phyloP scores from a whole-genome alignment of 2,113 vertebrate genomes.

The Orycteropus afer region DNA sequence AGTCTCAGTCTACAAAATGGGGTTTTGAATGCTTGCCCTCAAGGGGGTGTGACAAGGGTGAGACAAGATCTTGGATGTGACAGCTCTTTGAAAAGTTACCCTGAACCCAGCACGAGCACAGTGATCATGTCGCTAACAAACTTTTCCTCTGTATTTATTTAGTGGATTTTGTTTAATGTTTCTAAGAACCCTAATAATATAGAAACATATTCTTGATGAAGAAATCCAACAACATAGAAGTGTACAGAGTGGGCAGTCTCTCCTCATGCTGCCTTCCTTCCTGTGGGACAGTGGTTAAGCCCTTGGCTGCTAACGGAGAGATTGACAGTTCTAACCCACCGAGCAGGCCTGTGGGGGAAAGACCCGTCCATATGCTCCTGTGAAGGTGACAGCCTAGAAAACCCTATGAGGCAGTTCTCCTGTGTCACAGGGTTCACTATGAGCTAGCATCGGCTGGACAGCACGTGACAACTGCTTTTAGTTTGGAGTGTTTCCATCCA shows the following conservation, averaged over 20 bases:
- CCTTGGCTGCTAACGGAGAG: neutral
- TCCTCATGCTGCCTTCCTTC: neutral
- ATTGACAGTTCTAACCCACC: neutral
- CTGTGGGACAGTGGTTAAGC: neutral
- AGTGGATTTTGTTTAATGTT: neutral
- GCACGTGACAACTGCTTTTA: neutral
- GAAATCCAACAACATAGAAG: neutral
- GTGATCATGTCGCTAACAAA: neutral
- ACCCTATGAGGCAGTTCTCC: neutral
- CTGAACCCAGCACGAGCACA: neutral
- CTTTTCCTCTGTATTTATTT: neutral
- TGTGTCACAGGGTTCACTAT: neutral
- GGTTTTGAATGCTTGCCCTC: neutral
- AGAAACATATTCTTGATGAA: neutral
- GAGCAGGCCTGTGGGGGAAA: neutral
- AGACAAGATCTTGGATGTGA: neutral
- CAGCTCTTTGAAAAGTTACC: slow-evolving; percentile 25
- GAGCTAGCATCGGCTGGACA: neutral
- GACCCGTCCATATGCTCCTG: neutral
- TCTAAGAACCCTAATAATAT: slow-evolving; percentile 6
- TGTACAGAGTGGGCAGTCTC: neutral
- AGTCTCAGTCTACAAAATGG: slow-evolving; percentile 5
- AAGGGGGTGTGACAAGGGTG: neutral
- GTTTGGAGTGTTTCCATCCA: slow-evolving; percentile 11
- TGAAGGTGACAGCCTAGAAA: neutral